Evolutionary conservation across 2,797 vertebrate genomes (phyloP).

Genomic region (Myripristis murdjan): DNA sequence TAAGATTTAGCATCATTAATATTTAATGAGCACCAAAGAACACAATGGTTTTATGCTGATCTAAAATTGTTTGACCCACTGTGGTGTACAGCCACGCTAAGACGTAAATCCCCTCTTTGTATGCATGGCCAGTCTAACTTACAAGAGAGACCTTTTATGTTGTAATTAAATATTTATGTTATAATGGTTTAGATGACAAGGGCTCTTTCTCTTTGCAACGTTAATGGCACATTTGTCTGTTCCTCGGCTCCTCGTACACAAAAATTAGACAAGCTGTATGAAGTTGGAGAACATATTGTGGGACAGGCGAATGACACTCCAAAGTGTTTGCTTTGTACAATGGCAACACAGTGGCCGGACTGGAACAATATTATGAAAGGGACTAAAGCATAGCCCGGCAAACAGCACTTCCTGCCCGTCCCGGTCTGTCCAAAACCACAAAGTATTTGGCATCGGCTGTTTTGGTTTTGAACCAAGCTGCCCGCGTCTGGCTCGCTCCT

Average conservation of each 20-base stretch:
- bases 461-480: conserved; percentile 17
- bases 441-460: background rate
- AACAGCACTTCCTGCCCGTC: conserved; percentile 8
- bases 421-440: background rate
- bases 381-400: conserved; percentile 20
- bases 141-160: conserved; percentile 73
- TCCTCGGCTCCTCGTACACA: conserved; percentile 14
- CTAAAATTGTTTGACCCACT: conserved; percentile 53
- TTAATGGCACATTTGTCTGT: conserved; percentile 68
- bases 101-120: conserved; percentile 49
- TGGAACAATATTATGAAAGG: conserved; percentile 4
- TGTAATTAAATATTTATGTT: conserved; percentile 81
- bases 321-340: conserved; percentile 31
- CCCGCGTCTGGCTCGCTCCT: background rate
- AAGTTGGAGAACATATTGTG: conserved; percentile 44
- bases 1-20: conserved; percentile 64
- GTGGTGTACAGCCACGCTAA: conserved; percentile 25
- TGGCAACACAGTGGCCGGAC: conserved; percentile 8
- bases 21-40: conserved; percentile 63
- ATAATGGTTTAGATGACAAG: conserved; percentile 75
- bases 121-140: conserved; percentile 64
- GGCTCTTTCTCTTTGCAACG: conserved; percentile 49
- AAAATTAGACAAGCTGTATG: conserved; percentile 57
- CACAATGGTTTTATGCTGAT: conserved; percentile 53
- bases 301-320: conserved; percentile 7